Evolutionary conservation across 1,140 invertebrate genomes (phyloP), one percentile per base, ranked within the genome.

Genomic region (Dolichoris vasculosae): DNA sequence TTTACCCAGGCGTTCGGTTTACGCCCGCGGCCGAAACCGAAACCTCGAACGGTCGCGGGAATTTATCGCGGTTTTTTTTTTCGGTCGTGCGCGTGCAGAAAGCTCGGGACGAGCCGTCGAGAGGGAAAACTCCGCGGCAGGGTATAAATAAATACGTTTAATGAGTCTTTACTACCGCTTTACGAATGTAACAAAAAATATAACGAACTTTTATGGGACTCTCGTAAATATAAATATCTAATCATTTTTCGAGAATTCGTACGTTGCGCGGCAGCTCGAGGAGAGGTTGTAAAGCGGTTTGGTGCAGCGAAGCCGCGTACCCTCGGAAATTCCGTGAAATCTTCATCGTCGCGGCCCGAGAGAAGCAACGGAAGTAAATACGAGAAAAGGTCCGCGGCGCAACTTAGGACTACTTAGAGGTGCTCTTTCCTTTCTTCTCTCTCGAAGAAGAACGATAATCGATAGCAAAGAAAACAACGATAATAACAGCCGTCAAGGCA

Each of bases 71-170:
- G 6, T 46, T 46, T 46, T 46, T 46, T 46, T 46, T 7, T n/a
- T n/a, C n/a, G n/a, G n/a, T n/a, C 23, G 23, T 59, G 1, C 55
- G 13, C 23, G 23, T 26, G 3, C 55, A 26, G 23, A 4, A 59
- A 1, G 23, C 2, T 26, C 20, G 23, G 9, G 7, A 26, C 23
- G 26, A 59, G 23, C 23, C 23, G 55, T 6, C 23, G 23, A 26
- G 55, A 59, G 55, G 23, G 55, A 26, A 59, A 59, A 26, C 23
- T 26, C 20, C 9, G 23, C 9, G n/a, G 32, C 6, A 59, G 63
- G 43, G 78, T 69, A 32, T 64, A 64, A 82, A 59, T 73, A 82
- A 73, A 82, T 46, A 73, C 67, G 35, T 73, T 82, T 82, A 82
- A 82, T 48, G 69, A 32, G 48, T 32, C 59, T 71, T 73, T 82